Evolutionary conservation across 2,797 vertebrate genomes (phyloP).

Genomic region (Capromys pilorides): DNA sequence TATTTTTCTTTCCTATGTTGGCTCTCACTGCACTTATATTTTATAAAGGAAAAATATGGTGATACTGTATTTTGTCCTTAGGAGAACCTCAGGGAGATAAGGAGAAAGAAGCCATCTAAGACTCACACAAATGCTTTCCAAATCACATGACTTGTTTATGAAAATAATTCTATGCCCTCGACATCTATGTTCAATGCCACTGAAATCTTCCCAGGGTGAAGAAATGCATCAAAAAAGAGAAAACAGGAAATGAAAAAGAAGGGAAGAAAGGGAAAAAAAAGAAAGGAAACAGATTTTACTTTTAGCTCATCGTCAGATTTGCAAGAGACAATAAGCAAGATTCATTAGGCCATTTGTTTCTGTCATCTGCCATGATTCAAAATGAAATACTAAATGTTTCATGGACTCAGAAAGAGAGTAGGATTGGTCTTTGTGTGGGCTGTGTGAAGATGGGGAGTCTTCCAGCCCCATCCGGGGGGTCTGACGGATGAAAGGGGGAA

Average conservation of each 20-base stretch:
- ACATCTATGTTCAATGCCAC: conserved; percentile 75
- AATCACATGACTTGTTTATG: conserved; percentile 71
- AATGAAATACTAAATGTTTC: conserved; percentile 99
- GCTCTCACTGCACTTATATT: conserved; percentile 35
- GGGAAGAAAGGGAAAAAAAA: background rate
- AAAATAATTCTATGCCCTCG: conserved; percentile 75
- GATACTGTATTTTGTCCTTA: conserved; percentile 51
- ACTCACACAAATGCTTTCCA: background rate
- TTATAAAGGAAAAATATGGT: conserved; percentile 47
- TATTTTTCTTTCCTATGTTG: conserved; percentile 46
- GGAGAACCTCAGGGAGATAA: background rate
- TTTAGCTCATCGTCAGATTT: conserved; percentile 94
- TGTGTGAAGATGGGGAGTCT: conserved; percentile 88
- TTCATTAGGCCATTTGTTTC: conserved; percentile 99
- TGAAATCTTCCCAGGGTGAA: conserved; percentile 65
- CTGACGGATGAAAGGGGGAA: conserved; percentile 98
- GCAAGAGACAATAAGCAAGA: conserved; percentile 96
- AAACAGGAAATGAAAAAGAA: conserved; percentile 81
- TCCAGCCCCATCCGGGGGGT: conserved; percentile 90
- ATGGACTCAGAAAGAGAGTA: conserved; percentile 98
- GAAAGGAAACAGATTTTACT: conserved; percentile 91
- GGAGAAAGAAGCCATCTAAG: background rate
- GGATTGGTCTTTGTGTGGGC: conserved; percentile 99
- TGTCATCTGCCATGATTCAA: conserved; percentile 97
- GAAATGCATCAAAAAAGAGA: conserved; percentile 82